Conservation (phyloP, 2,888 invertebrate genomes). For the Platerodrilus igneus region DNA sequence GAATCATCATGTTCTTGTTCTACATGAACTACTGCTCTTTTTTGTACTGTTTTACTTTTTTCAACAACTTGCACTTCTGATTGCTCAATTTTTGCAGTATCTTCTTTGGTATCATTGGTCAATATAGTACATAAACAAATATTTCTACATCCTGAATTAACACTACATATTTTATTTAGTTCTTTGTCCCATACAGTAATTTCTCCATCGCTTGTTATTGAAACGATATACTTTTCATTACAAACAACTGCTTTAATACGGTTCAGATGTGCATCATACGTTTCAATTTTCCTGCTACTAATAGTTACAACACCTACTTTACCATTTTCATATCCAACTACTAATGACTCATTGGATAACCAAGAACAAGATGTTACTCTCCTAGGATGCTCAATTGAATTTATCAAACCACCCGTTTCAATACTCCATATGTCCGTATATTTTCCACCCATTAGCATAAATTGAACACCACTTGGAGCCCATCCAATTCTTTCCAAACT, state of each 20-base stretch:
- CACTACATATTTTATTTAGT: conserved; percentile 54
- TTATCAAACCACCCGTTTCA: conserved; percentile 64
- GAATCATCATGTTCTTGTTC: neutral
- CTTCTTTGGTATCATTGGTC: conserved; percentile 31
- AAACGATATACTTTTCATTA: conserved; percentile 57
- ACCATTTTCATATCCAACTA: conserved; percentile 73
- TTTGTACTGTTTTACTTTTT: neutral
- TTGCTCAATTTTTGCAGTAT: conserved; percentile 1
- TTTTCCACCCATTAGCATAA: conserved; percentile 68
- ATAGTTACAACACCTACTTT: conserved; percentile 58
- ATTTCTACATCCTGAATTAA: conserved; percentile 66
- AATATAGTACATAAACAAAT: conserved; percentile 63
- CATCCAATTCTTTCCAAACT: conserved; percentile 51
- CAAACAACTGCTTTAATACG: conserved; percentile 65
- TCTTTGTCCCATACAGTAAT: conserved; percentile 65
- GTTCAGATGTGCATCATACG: conserved; percentile 56
- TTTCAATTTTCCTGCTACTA: conserved; percentile 49
- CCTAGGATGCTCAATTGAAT: conserved; percentile 61
- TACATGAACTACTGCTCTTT: too few species aligned
- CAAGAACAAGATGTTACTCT: conserved; percentile 70
- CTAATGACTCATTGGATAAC: conserved; percentile 58
- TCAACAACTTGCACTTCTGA: conserved; percentile 40
- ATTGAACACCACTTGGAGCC: conserved; percentile 73
- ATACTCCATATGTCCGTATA: conserved; percentile 77
- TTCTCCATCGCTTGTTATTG: conserved; percentile 70